Conservation (phyloP, 2,113 vertebrate genomes). For the Tragelaphus buxtoni region DNA sequence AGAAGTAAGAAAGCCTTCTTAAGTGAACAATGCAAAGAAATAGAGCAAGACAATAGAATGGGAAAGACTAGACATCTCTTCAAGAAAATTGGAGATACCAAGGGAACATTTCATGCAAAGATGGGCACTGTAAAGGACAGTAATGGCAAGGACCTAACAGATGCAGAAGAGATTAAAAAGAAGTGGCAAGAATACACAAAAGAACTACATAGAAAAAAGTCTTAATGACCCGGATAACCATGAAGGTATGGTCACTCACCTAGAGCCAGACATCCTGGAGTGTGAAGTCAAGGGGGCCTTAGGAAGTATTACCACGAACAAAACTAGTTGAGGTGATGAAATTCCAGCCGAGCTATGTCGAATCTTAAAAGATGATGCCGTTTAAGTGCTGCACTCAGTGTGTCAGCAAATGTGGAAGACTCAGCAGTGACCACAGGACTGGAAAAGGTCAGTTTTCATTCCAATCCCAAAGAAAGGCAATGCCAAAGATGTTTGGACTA, state of each 20-base stretch:
- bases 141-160: background rate
- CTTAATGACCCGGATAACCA: background rate
- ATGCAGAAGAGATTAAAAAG: background rate
- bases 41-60: background rate
- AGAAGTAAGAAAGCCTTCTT: background rate
- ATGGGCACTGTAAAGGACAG: background rate
- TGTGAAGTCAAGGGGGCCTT: background rate
- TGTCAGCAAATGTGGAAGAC: background rate
- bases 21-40: background rate
- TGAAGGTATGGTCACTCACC: background rate
- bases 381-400: background rate
- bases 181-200: background rate
- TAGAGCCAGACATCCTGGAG: background rate
- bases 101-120: background rate
- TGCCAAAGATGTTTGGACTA: background rate
- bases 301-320: background rate
- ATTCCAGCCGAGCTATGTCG: background rate
- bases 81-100: background rate
- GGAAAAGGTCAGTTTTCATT: background rate
- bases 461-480: background rate
- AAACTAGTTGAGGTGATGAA: background rate
- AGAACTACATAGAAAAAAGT: background rate
- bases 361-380: background rate
- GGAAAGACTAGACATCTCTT: background rate
- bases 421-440: background rate